Conservation (phyloP, 2,797 vertebrate genomes). For the Hapalemur alaotrensis region DNA sequence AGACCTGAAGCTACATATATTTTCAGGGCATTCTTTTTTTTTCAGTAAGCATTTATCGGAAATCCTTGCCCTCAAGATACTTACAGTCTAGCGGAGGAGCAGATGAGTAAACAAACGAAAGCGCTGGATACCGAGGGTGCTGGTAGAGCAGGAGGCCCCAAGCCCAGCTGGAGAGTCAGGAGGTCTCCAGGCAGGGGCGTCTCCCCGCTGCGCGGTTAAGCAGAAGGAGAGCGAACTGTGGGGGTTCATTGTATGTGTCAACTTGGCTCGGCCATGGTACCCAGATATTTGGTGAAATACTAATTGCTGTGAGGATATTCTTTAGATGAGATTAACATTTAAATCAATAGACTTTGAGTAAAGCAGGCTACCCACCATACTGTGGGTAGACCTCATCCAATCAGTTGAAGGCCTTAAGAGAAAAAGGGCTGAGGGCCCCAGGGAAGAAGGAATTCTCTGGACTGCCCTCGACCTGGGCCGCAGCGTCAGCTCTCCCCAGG, state of each 20-base stretch:
- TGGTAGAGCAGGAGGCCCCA: neutral
- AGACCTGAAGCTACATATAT: neutral
- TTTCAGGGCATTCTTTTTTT: neutral
- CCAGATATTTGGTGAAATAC: neutral
- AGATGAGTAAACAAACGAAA: neutral
- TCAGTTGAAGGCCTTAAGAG: neutral
- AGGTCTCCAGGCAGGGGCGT: neutral
- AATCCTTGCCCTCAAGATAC: neutral
- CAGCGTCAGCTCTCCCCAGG: neutral
- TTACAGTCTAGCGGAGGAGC: neutral
- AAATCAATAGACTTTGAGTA: neutral
- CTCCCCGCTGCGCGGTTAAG: neutral
- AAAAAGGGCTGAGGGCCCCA: neutral
- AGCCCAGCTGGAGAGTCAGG: no score
- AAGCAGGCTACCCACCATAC: neutral
- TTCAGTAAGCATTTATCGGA: neutral
- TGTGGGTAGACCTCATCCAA: neutral
- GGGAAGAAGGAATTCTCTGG: neutral
- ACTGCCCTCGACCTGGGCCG: neutral
- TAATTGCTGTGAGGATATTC: neutral
- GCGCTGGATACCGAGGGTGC: neutral
- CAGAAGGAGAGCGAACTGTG: neutral
- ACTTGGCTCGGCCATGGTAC: neutral
- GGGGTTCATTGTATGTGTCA: neutral
- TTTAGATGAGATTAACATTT: neutral